Evolutionary conservation across 2,888 invertebrate species (phyloP).

Genomic region (Ashinkailepas kermadecensis): DNA sequence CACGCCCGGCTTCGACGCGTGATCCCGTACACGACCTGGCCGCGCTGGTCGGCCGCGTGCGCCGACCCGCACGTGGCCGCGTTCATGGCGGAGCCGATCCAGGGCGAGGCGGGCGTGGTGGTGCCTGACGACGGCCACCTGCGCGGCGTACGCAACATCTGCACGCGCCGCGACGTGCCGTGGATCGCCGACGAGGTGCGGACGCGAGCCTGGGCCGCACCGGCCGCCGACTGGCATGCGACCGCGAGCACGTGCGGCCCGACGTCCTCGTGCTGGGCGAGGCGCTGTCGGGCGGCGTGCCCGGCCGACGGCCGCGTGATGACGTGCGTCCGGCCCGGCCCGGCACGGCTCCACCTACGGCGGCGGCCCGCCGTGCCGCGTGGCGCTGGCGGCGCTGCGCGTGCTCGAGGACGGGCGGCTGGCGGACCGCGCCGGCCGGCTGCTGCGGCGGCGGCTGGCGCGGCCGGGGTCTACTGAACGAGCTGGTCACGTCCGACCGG

Average conservation of each 20-base stretch:
- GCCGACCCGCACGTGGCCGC: conserved; percentile 79
- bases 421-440: conserved; percentile 67
- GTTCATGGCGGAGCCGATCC: conserved; percentile 96
- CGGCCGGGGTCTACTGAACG: conserved; percentile 85
- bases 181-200: conserved; percentile 96
- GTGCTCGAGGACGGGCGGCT: conserved; percentile 80
- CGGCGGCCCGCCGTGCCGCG: conserved; percentile 77
- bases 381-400: conserved; percentile 77
- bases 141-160: conserved; percentile 66
- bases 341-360: conserved; percentile 96
- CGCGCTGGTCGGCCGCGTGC: conserved; percentile 69
- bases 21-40: conserved; percentile 71
- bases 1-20: conserved; percentile 82
- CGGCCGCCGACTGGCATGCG: conserved; percentile 74
- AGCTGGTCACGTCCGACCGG: conserved; percentile 67
- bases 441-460: conserved; percentile 70
- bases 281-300: conserved; percentile 76
- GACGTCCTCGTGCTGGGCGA: conserved; percentile 83
- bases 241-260: conserved; percentile 79
- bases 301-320: conserved; percentile 76
- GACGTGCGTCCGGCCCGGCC: conserved; percentile 75
- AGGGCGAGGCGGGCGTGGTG: conserved; percentile 91
- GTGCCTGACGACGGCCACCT: conserved; percentile 82
- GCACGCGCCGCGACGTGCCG: conserved; percentile 79
- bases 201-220: conserved; percentile 80